These are phyloP conservation scores for Paedocypris micromegethes DNA, from an alignment of 2,797 vertebrate species.

Conservation along the genomic window DNA sequence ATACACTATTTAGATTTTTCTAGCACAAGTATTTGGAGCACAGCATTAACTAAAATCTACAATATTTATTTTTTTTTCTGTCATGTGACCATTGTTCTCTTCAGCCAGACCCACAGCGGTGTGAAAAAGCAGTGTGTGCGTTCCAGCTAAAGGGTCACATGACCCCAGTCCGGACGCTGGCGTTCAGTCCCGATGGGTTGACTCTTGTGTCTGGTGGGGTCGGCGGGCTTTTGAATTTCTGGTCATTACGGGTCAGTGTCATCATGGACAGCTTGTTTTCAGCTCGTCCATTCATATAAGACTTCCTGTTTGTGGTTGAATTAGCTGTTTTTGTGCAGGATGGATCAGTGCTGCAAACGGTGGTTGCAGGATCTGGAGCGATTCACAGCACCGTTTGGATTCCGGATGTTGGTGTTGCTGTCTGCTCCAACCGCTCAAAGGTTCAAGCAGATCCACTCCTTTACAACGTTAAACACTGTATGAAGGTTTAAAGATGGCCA, in stretches of 20 bases:
- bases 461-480: too few species aligned
- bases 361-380: constrained; percentile 89
- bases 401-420: constrained; percentile 90
- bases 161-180: constrained; percentile 84
- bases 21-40: too few species aligned
- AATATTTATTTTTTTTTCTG: background rate
- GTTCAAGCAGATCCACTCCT: constrained; percentile 53
- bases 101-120: constrained; percentile 22
- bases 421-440: constrained; percentile 97
- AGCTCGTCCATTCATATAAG: background rate
- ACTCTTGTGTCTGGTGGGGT: constrained; percentile 87
- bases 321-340: constrained; percentile 67
- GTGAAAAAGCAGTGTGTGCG: constrained; percentile 69
- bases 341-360: constrained; percentile 89
- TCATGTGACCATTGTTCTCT: constrained; percentile 48
- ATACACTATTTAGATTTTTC: too few species aligned
- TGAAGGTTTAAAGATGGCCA: too few species aligned
- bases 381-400: constrained; percentile 96
- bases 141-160: constrained; percentile 91
- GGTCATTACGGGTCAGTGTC: constrained; percentile 85
- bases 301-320: background rate
- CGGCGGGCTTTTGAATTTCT: constrained; percentile 95
- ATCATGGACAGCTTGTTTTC: too few species aligned
- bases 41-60: too few species aligned
- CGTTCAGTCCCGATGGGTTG: constrained; percentile 89